Evolutionary conservation across 1,140 invertebrate species (phyloP).

Genomic region (Bicyclus anynana): DNA sequence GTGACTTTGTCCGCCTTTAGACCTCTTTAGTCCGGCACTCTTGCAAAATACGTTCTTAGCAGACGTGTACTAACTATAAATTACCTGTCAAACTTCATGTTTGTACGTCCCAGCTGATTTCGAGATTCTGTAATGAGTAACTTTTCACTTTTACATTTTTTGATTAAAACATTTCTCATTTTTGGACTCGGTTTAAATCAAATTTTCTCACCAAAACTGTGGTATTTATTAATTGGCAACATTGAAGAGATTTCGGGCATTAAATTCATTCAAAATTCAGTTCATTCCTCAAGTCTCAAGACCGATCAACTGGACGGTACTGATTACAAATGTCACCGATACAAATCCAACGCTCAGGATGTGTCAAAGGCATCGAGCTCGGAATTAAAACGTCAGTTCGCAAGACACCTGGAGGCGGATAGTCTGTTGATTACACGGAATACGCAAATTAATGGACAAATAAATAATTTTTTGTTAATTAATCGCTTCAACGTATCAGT

Average conservation of each 20-base stretch:
- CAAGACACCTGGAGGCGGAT: slow-evolving; percentile 17
- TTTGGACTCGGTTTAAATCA: not conserved
- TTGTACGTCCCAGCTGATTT: too few relatives aligned
- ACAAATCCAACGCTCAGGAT: slow-evolving; percentile 37
- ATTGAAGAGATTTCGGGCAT: slow-evolving; percentile 10
- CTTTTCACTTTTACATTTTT: too few relatives aligned
- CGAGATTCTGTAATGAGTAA: too few relatives aligned
- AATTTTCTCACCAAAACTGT: not conserved
- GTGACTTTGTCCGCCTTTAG: too few relatives aligned
- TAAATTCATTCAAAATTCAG: slow-evolving; percentile 5
- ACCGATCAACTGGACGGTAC: slow-evolving; percentile 11
- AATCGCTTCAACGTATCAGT: slow-evolving; percentile 8
- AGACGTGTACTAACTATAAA: too few relatives aligned
- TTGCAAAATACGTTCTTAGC: too few relatives aligned
- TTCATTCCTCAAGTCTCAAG: slow-evolving; percentile 4
- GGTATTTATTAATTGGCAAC: slow-evolving; percentile 14
- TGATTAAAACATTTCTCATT: too few relatives aligned
- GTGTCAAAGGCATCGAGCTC: slow-evolving; percentile 37
- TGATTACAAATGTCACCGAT: slow-evolving; percentile 36
- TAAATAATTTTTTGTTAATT: slow-evolving; percentile 7
- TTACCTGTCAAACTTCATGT: too few relatives aligned
- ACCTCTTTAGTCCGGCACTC: too few relatives aligned
- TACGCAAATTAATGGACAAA: slow-evolving; percentile 1
- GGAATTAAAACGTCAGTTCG: slow-evolving; percentile 39
- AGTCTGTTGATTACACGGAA: slow-evolving; percentile 27